Percentiles rank a stretch among this genome's conserved stretches.
phyloP scores from a whole-genome alignment of 2,888 invertebrate species.

The Deladenus siricidicola region DNA sequence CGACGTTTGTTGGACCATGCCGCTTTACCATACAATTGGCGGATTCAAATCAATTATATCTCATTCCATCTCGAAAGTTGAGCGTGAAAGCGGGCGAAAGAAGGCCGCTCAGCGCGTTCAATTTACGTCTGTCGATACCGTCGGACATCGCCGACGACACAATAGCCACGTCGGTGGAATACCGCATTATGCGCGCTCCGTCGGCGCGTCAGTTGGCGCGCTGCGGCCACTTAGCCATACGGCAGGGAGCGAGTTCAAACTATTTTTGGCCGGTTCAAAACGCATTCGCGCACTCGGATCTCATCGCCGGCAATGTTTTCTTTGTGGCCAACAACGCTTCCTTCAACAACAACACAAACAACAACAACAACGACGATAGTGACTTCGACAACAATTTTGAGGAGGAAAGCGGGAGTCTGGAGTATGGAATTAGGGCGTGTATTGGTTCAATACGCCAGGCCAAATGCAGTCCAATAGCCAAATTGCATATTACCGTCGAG shows the following conservation, averaged over 20 bases:
- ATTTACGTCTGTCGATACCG: not conserved
- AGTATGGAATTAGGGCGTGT: slow-evolving; percentile 1
- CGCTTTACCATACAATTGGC: slow-evolving; percentile 26
- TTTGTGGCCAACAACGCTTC: not conserved
- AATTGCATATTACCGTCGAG: slow-evolving; percentile 9
- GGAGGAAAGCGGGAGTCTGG: not conserved
- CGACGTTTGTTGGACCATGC: slow-evolving; percentile 27
- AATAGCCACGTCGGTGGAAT: not conserved
- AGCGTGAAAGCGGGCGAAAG: not conserved
- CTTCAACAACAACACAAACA: not conserved
- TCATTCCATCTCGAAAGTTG: not conserved
- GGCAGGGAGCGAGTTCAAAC: no score
- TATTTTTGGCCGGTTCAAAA: slow-evolving; percentile 8
- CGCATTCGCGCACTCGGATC: slow-evolving; percentile 16
- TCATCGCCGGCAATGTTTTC: slow-evolving; percentile 8
- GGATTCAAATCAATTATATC: slow-evolving; percentile 14
- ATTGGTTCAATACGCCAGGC: not conserved
- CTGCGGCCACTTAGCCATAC: not conserved
- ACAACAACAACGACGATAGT: no score
- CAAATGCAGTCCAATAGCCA: slow-evolving; percentile 14
- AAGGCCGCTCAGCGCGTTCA: not conserved
- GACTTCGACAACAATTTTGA: no score
- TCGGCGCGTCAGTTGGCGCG: not conserved
- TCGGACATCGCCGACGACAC: not conserved
- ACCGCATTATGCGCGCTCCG: slow-evolving; percentile 5